These are phyloP conservation scores for Lasioglossum malachurum DNA, from an alignment of 2,888 invertebrate species.

Conservation along the genomic window DNA sequence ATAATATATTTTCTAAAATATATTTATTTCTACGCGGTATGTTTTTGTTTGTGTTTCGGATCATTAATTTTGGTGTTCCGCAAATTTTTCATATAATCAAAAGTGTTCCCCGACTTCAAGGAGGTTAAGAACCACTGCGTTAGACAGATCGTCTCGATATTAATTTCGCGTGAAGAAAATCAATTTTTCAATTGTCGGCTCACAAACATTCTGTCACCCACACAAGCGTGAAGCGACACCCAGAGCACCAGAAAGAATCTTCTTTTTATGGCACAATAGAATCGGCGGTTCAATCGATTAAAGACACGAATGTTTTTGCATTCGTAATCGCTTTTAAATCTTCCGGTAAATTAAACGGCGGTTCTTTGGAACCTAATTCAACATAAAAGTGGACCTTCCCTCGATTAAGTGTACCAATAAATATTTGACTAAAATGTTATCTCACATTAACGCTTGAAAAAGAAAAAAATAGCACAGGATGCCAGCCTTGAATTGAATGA, in stretches of 20 bases:
- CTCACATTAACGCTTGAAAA: not conserved
- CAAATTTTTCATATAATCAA: too few species aligned
- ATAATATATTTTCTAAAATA: too few species aligned
- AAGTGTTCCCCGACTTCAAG: too few species aligned
- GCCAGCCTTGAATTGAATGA: not conserved
- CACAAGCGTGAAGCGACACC: not conserved
- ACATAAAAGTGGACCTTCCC: not conserved
- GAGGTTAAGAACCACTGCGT: too few species aligned
- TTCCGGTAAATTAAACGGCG: not conserved
- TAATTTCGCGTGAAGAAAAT: not conserved
- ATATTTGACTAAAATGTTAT: not conserved
- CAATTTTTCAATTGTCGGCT: not conserved
- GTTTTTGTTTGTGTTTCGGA: too few species aligned
- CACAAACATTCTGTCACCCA: not conserved
- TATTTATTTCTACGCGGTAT: too few species aligned
- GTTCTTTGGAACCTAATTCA: not conserved
- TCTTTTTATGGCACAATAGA: conserved; percentile 46
- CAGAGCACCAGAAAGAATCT: not conserved
- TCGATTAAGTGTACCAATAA: not conserved
- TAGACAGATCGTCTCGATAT: not conserved
- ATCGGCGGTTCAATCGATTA: conserved; percentile 27
- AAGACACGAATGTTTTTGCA: not conserved
- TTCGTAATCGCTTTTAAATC: not conserved
- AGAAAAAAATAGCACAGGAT: not conserved
- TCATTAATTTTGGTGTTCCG: too few species aligned